Evolutionary conservation across 2,113 vertebrate genomes (phyloP).

Genomic region (Mesocricetus auratus): DNA sequence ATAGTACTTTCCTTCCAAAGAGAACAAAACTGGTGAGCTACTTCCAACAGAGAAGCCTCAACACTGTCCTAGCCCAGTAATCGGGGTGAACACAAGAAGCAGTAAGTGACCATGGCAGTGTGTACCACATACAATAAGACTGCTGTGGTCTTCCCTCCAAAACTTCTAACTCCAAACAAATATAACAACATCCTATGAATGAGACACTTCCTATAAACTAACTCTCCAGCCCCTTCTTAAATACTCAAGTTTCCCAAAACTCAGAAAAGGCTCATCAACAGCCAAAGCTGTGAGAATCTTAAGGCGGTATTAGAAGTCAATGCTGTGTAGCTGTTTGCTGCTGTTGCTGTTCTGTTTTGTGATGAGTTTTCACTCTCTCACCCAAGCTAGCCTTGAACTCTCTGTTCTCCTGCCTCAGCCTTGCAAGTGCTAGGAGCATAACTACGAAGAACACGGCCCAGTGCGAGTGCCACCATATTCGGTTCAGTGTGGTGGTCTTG

Average conservation of each 20-base stretch:
- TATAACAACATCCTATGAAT: neutral
- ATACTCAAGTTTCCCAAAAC: conserved; percentile 8
- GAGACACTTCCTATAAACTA: neutral
- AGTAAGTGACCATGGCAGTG: neutral
- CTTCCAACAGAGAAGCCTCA: neutral
- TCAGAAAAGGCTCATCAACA: neutral
- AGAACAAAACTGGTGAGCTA: neutral
- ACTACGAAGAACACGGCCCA: too few relatives aligned
- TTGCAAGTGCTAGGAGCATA: too few relatives aligned
- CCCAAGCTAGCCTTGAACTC: neutral
- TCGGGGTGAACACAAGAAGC: neutral
- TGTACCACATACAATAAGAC: neutral
- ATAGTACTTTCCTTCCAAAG: neutral
- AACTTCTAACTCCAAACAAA: neutral
- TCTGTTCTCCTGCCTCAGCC: neutral
- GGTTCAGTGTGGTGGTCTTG: neutral
- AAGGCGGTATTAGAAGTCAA: neutral
- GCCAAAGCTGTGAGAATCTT: neutral
- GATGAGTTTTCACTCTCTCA: neutral
- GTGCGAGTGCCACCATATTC: neutral
- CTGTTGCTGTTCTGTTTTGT: neutral
- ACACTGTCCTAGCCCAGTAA: neutral
- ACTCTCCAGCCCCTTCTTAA: neutral
- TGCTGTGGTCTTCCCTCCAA: neutral
- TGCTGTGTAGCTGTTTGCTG: neutral